Evolutionary conservation across 1,140 invertebrate genomes (phyloP).

Genomic region (Zaprionus inermis): DNA sequence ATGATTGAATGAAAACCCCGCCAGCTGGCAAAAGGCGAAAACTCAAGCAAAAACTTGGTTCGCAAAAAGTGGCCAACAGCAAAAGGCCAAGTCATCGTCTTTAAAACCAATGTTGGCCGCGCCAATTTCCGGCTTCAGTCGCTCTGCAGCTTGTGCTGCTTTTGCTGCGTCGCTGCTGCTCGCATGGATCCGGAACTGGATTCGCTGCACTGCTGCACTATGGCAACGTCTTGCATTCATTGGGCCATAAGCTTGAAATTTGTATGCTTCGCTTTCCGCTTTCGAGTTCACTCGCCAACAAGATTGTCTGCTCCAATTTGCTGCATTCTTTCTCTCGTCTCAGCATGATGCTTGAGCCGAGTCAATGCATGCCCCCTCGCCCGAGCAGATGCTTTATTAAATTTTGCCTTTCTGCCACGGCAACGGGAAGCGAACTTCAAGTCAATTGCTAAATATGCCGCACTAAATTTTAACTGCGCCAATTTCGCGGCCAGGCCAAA

Average conservation of each 20-base stretch:
- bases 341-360: not conserved
- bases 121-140: conserved; percentile 72
- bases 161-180: conserved; percentile 9
- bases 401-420: conserved; percentile 39
- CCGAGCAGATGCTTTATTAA: conserved; percentile 63
- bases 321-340: conserved; percentile 33
- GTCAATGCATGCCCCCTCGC: not conserved
- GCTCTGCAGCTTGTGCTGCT: conserved; percentile 7
- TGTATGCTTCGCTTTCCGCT: conserved; percentile 55
- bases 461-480: conserved; percentile 69
- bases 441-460: conserved; percentile 64
- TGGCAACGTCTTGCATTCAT: conserved; percentile 76
- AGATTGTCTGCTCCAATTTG: conserved; percentile 71
- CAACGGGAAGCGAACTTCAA: conserved; percentile 56
- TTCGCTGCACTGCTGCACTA: conserved; percentile 4
- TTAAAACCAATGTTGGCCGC: conserved; percentile 75
- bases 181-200: conserved; percentile 28
- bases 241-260: conserved; percentile 76
- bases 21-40: conserved; percentile 75
- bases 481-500: conserved; percentile 47
- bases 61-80: conserved; percentile 61
- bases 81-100: conserved; percentile 81
- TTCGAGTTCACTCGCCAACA: conserved; percentile 63
- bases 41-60: conserved; percentile 34
- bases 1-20: conserved; percentile 82